These are phyloP conservation scores for Rallus limicola DNA, from an alignment of 2,113 vertebrate genomes.

Conservation along the genomic window DNA sequence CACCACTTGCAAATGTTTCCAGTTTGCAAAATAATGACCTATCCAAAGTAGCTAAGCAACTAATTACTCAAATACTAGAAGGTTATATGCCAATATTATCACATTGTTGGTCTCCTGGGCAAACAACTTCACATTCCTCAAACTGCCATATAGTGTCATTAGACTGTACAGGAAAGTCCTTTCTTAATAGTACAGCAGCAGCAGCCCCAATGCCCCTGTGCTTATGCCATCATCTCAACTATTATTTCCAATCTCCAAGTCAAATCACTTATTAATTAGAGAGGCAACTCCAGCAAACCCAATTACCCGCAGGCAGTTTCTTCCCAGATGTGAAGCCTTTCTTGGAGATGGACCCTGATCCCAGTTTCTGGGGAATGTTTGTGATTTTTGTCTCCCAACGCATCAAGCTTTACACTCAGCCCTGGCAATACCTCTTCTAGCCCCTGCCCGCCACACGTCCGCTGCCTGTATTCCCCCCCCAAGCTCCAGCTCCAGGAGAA, in stretches of 20 bases:
- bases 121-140: conserved; percentile 74
- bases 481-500: not conserved
- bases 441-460: not conserved
- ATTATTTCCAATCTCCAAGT: conserved; percentile 81
- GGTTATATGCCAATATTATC: conserved; percentile 82
- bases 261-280: conserved; percentile 85
- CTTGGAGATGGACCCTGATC: conserved; percentile 54
- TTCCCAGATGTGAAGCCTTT: conserved; percentile 75
- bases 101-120: conserved; percentile 72
- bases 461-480: not conserved
- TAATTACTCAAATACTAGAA: conserved; percentile 82
- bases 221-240: conserved; percentile 75
- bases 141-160: conserved; percentile 67
- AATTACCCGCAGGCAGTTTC: conserved; percentile 76
- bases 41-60: conserved; percentile 84
- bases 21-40: conserved; percentile 84
- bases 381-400: conserved; percentile 21
- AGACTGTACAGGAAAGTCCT: conserved; percentile 66
- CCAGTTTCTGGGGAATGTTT: conserved; percentile 47
- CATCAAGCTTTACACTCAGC: not conserved
- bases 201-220: conserved; percentile 61
- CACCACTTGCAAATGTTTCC: conserved; percentile 82
- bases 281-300: conserved; percentile 76
- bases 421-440: not conserved
- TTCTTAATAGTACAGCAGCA: conserved; percentile 35